These are phyloP conservation scores for Spodoptera exigua DNA, from an alignment of 2,888 invertebrate species.

Conservation along the genomic window DNA sequence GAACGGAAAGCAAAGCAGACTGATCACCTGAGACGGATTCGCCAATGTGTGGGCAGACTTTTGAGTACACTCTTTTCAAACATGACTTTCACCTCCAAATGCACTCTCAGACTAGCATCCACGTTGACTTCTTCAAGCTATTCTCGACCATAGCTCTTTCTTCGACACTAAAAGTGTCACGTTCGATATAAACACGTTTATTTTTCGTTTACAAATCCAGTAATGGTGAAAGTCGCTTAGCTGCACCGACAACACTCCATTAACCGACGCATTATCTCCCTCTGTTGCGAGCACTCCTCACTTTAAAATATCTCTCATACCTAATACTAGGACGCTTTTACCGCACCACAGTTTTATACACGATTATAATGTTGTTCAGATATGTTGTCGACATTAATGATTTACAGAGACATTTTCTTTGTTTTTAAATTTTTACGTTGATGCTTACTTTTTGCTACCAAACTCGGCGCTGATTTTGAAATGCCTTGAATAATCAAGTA, in stretches of 20 bases:
- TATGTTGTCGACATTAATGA: constrained; percentile 33
- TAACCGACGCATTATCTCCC: constrained; percentile 79
- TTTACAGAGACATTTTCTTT: background rate
- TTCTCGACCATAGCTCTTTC: constrained; percentile 36
- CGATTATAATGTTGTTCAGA: constrained; percentile 57
- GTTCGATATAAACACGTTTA: constrained; percentile 59
- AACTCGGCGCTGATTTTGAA: too few species aligned
- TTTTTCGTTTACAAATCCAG: constrained; percentile 68
- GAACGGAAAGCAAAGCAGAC: too few species aligned
- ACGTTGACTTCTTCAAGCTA: constrained; percentile 8
- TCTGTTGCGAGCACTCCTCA: constrained; percentile 70
- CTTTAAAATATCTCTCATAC: constrained; percentile 73
- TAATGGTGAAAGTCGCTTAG: constrained; percentile 72
- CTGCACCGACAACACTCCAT: constrained; percentile 77
- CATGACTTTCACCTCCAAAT: constrained; percentile 16
- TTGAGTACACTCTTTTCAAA: too few species aligned
- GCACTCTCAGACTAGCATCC: constrained; percentile 22
- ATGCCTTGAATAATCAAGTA: too few species aligned
- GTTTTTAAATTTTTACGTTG: too few species aligned
- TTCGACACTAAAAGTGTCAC: constrained; percentile 56
- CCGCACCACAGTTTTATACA: constrained; percentile 60
- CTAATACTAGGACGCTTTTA: constrained; percentile 65
- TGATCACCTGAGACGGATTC: too few species aligned
- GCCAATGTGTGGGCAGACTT: too few species aligned
- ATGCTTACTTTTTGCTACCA: too few species aligned